Percentiles rank a stretch among this genome's conserved stretches.
Conservation (phyloP, 2,797 vertebrate species). For the Carcharodon carcharias region DNA sequence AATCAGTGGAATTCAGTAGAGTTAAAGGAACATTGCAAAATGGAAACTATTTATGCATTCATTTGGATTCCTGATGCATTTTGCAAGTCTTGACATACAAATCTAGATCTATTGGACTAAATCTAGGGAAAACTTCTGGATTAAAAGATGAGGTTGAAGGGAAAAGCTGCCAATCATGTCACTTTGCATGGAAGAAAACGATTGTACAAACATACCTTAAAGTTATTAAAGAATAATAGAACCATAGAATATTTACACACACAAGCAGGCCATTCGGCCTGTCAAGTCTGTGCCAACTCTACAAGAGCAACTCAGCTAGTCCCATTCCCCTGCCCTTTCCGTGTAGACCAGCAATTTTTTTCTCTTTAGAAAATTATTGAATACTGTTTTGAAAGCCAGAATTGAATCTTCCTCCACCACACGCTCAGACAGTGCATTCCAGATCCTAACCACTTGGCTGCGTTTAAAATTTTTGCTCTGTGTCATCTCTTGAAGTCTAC, state of each 20-base stretch:
- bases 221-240: not conserved
- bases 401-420: not conserved
- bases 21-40: not conserved
- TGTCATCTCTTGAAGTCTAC: not conserved
- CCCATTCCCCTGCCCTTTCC: not conserved
- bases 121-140: not conserved
- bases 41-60: not conserved
- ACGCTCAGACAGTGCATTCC: not conserved
- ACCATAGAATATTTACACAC: no score
- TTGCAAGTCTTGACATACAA: no score
- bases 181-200: not conserved
- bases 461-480: not conserved
- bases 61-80: not conserved
- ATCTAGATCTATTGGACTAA: not conserved
- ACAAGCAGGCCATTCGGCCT: not conserved
- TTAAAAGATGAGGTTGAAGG: not conserved
- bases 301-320: no score
- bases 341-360: not conserved
- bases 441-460: not conserved
- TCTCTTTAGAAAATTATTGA: not conserved
- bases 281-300: not conserved
- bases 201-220: not conserved
- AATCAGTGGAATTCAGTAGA: not conserved
- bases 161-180: not conserved
- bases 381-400: not conserved